Evolutionary conservation across 2,888 invertebrate species (phyloP).

Genomic region (Metopia argyrocephala): DNA sequence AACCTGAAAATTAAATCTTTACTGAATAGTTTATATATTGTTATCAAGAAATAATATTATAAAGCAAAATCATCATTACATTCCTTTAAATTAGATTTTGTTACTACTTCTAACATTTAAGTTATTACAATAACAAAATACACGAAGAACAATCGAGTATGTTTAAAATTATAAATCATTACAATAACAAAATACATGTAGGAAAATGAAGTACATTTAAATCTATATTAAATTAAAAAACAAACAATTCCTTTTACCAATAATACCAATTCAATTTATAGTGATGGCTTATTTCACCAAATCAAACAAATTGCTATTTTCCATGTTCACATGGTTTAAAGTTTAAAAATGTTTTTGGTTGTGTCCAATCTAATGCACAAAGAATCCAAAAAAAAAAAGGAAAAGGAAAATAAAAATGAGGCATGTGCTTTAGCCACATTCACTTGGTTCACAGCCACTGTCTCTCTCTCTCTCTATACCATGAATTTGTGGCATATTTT

Average conservation of each 20-base stretch:
- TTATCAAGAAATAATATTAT: too few species aligned
- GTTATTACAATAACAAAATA: too few species aligned
- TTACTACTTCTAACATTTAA: too few species aligned
- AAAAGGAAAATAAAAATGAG: not conserved
- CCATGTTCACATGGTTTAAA: constrained; percentile 16
- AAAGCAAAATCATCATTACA: too few species aligned
- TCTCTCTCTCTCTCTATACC: not conserved
- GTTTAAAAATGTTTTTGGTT: not conserved
- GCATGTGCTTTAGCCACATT: not conserved
- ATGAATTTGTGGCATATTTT: constrained; percentile 10
- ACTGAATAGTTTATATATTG: too few species aligned
- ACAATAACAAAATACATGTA: too few species aligned
- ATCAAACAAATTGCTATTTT: constrained; percentile 8
- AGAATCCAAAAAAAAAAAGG: not conserved
- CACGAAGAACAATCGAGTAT: too few species aligned
- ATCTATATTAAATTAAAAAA: not conserved
- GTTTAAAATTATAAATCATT: too few species aligned
- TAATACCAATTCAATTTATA: not conserved
- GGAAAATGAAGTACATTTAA: too few species aligned
- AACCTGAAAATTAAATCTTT: too few species aligned
- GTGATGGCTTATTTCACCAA: not conserved
- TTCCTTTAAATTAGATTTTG: too few species aligned
- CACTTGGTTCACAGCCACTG: not conserved
- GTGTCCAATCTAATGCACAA: not conserved
- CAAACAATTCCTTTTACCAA: not conserved